Evolutionary conservation across 1,140 invertebrate species (phyloP).

Genomic region (Drosophila sucinea): DNA sequence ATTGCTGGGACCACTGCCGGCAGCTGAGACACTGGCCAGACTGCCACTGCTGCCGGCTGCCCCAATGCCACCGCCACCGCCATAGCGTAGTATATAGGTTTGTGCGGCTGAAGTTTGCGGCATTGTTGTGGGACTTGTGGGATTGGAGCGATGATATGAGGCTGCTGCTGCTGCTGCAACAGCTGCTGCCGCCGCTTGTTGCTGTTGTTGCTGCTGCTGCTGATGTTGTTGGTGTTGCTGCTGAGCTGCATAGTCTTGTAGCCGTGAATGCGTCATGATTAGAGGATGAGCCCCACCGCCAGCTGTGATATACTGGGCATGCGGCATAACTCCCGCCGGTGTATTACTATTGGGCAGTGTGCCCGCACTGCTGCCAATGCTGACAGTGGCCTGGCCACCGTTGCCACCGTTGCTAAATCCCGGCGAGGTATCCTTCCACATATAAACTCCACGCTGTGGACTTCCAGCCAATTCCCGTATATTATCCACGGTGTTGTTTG

Average conservation of each 20-base stretch:
- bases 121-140: constrained; percentile 90
- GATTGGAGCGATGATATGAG: constrained; percentile 88
- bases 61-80: constrained; percentile 35
- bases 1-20: constrained; percentile 26
- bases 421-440: constrained; percentile 91
- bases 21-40: constrained; percentile 56
- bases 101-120: constrained; percentile 68
- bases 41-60: constrained; percentile 63
- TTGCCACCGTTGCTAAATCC: constrained; percentile 61
- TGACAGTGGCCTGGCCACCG: constrained; percentile 40
- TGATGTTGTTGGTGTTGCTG: constrained; percentile 46
- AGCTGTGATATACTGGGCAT: constrained; percentile 74
- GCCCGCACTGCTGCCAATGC: constrained; percentile 78
- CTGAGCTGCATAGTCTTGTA: constrained; percentile 70
- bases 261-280: constrained; percentile 78
- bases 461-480: constrained; percentile 92
- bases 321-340: constrained; percentile 52
- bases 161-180: constrained; percentile 81
- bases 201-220: constrained; percentile 44
- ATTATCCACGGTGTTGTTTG: constrained; percentile 87
- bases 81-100: constrained; percentile 74
- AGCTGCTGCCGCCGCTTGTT: constrained; percentile 80
- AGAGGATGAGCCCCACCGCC: constrained; percentile 63
- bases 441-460: constrained; percentile 92
- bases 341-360: constrained; percentile 69